These are phyloP conservation scores for Psilanteris sp. DNA, from an alignment of 1,140 invertebrate species.

Conservation along the genomic window DNA sequence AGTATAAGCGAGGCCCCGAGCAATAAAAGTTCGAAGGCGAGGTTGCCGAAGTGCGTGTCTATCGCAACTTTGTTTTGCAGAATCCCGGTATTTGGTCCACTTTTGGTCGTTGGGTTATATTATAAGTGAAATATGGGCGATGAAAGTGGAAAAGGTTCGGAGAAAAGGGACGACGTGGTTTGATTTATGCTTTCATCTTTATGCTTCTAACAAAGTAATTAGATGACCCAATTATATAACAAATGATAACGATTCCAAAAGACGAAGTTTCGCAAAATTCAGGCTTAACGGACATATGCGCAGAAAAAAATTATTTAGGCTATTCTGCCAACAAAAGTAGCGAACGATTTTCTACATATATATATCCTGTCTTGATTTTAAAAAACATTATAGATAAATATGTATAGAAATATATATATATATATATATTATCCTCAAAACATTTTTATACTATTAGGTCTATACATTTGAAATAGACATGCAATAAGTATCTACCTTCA, in stretches of 20 bases:
- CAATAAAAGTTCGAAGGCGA: conserved; percentile 47
- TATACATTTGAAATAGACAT: conserved; percentile 40
- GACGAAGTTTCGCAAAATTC: too few relatives aligned
- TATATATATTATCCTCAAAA: conserved; percentile 12
- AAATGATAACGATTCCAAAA: conserved; percentile 3
- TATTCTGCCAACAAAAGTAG: too few relatives aligned
- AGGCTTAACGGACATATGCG: too few relatives aligned
- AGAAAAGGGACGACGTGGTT: conserved; percentile 14
- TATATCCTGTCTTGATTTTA: too few relatives aligned
- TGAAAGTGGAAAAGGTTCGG: conserved; percentile 30
- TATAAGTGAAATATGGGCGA: conserved; percentile 46
- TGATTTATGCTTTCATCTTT: conserved; percentile 46
- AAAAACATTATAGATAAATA: too few relatives aligned
- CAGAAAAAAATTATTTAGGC: too few relatives aligned
- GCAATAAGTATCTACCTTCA: conserved; percentile 38
- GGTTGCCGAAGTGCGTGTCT: conserved; percentile 12
- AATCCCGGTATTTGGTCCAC: conserved; percentile 41
- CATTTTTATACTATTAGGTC: conserved; percentile 27
- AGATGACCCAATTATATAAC: conserved; percentile 9
- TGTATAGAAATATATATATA: conserved; percentile 6
- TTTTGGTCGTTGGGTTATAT: conserved; percentile 30
- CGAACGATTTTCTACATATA: too few relatives aligned
- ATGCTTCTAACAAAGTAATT: conserved; percentile 22
- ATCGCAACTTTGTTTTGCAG: conserved; percentile 39
- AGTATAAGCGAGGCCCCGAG: conserved; percentile 29